Conservation (phyloP, 2,888 invertebrate species). For the Tenthredo distinguenda region DNA sequence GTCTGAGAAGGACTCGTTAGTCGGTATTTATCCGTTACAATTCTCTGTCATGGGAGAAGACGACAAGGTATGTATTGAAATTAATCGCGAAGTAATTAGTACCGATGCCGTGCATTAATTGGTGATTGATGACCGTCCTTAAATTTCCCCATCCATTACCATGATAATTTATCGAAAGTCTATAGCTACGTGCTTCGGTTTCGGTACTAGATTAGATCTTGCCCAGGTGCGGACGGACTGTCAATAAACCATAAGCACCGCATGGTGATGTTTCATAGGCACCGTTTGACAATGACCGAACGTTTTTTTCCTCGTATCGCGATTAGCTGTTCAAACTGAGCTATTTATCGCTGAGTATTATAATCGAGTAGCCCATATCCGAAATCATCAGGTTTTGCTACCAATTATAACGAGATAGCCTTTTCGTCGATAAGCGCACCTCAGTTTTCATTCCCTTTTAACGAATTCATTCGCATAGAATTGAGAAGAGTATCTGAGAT, state of each 20-base stretch:
- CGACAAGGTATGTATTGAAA: constrained; percentile 15
- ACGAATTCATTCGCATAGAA: no score
- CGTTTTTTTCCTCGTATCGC: neutral
- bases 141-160: neutral
- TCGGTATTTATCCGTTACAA: neutral
- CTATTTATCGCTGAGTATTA: neutral
- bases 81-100: no score
- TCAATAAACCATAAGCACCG: neutral
- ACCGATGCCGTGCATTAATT: neutral
- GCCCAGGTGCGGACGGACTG: neutral
- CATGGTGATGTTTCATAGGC: neutral
- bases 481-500: neutral
- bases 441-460: neutral
- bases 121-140: neutral
- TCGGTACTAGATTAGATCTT: neutral
- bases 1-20: neutral
- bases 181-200: neutral
- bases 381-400: neutral
- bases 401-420: neutral
- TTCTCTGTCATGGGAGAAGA: neutral
- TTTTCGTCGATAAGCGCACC: neutral
- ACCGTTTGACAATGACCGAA: neutral
- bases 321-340: neutral
- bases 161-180: neutral
- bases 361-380: neutral